Base-by-base conservation (phyloP, 2,797 vertebrate species). In the Enteromius trimaculatus region DNA sequence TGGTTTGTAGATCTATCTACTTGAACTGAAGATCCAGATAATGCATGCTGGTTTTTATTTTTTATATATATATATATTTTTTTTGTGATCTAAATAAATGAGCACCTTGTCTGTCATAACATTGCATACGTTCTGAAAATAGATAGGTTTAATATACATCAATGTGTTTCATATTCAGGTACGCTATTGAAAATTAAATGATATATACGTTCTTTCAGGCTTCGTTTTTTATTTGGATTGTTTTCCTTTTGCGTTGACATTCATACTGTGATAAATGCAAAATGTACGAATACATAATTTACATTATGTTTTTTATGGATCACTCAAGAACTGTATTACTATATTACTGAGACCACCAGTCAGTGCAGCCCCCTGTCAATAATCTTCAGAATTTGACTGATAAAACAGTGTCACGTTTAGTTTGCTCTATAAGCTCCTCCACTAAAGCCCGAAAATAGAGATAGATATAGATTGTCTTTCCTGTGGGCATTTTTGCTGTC, bases 21-120 rank as follows among this genome's bases (percentile, higher is more conserved):
- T 85, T 26, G 81, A 88, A 85, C 87, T 90, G 39, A 86, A 92
- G 19, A 60, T 75, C 80, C 82, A 84, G 87, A 89, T 89, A 88
- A 88, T 86, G 87, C 90, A 90, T 89, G 86, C 86, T 91, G 92
- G 72, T 91, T 89, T 91, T 90, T 88, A 90, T 55, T 84, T 39
- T 65, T 91, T 92, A 76, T 91, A 90, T 58, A n/a, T 55, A n/a
- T n/a, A 34, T 58, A 1, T 0, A 23, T 91, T 89, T 88, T 90
- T 66, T 90, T 55, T 74, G 19, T 49, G 42, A n/a, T 44, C 9
- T 34, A 44, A 65, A 60, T 64, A 10, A 21, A 47, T 64, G 17
- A 78, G 19, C 21, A 31, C 3, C 3, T 76, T 0, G 8, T 26
- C 29, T n/a, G 17, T 31, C 71, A 74, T 74, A n/a, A 34, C 9